Base-by-base conservation (phyloP, 2,888 invertebrate species). In the Agrotis exclamationis region DNA sequence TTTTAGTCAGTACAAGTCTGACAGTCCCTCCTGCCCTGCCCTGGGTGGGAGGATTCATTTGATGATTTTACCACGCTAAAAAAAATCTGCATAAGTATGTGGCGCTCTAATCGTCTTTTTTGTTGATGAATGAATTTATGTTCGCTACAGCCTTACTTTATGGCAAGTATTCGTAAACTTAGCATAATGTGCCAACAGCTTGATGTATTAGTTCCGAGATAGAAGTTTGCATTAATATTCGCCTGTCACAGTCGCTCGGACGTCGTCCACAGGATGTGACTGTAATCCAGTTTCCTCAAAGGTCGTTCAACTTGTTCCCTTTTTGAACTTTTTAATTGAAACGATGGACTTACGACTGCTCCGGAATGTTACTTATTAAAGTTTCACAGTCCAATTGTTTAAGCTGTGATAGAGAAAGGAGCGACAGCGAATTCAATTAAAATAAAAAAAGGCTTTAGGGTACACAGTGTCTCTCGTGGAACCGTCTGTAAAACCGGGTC, bases 241-340 rank as follows among this genome's bases (percentile, higher is more conserved):
- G n/a, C 44, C 13, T 20, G 44, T 53, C 60, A 51, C 74, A 47
- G 45, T 54, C 57, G 60, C 50, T 51, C 18, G 53, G 56, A 71
- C 62, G 48, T n/a, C 65, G 56, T 47, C 57, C 51, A 33, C 24
- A 68, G 70, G 47, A 68, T 54, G 14, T 50, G 18, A 50, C 4
- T 44, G 62, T 57, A 63, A 51, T 51, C 57, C 48, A 50, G 51
- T 73, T 20, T 13, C n/a, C 48, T 60, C n/a, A 22, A 18, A 62
- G 84, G 24, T 73, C 76, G 11, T 80, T 81, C 48, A 80, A 66
- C 84, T 73, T 70, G 76, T 45, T 47, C 70, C 50, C 44, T 33
- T 68, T n/a, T 83, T 53, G 53, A 48, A 48, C 45, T 60, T 50
- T 64, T 48, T 39, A 66, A 82, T 48, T 59, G 54, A 66, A n/a